Evolutionary conservation across 2,113 vertebrate genomes (phyloP).

Genomic region (Austrofundulus limnaeus): DNA sequence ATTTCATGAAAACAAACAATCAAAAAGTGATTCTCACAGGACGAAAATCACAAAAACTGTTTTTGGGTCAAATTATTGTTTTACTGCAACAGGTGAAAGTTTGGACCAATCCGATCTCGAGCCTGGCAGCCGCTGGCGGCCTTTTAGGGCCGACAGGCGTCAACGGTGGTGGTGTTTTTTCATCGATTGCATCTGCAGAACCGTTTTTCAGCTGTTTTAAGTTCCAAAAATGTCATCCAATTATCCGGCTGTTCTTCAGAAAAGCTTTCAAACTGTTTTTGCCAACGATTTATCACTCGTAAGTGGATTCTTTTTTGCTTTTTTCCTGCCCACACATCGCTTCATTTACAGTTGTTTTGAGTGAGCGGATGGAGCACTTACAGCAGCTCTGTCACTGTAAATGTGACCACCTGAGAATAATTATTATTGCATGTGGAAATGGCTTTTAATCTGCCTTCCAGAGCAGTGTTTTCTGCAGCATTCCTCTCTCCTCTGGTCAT

Average conservation of each 20-base stretch:
- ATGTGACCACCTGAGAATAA: not conserved
- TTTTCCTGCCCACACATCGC: not conserved
- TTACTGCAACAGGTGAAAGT: not conserved
- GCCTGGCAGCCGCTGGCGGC: not conserved
- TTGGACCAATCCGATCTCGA: not conserved
- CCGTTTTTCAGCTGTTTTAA: no score
- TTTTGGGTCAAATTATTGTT: no score
- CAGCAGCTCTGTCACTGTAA: slow-evolving; percentile 1
- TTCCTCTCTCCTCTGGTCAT: slow-evolving; percentile 29
- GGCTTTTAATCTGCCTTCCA: slow-evolving; percentile 7
- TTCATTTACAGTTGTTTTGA: not conserved
- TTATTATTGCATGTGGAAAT: not conserved
- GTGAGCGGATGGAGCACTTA: not conserved
- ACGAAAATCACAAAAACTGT: no score
- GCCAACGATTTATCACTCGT: not conserved
- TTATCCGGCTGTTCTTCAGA: not conserved
- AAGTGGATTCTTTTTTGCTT: not conserved
- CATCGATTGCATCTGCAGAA: not conserved
- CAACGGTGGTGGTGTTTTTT: not conserved
- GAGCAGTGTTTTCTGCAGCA: slow-evolving; percentile 4
- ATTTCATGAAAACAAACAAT: no score
- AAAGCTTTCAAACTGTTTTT: no score
- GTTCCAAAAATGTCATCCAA: not conserved
- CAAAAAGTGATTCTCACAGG: no score
- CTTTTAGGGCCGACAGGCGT: no score